phyloP scores from a whole-genome alignment of 2,888 invertebrate genomes.

The Druceiella hillmani region DNA sequence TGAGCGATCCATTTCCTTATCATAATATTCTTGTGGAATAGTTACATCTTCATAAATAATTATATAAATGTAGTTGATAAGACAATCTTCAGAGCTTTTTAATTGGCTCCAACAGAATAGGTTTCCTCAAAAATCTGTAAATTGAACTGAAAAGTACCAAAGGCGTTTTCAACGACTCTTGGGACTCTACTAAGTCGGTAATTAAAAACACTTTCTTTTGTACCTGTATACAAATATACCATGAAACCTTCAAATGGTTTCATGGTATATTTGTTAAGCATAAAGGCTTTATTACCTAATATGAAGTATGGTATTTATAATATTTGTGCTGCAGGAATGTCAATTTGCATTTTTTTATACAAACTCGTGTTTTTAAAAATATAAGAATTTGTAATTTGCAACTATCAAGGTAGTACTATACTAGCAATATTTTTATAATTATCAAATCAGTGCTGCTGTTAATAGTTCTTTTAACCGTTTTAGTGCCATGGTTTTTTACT shows the following conservation, averaged over 20 bases:
- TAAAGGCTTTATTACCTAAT: slow-evolving; percentile 23
- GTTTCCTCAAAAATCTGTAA: slow-evolving; percentile 13
- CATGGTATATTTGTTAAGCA: slow-evolving; percentile 22
- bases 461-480: slow-evolving; percentile 26
- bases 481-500: no score
- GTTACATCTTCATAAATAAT: slow-evolving; percentile 22
- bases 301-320: slow-evolving; percentile 27
- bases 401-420: slow-evolving; percentile 32
- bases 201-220: no score
- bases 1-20: slow-evolving; percentile 21
- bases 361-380: slow-evolving; percentile 17
- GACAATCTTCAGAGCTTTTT: slow-evolving; percentile 22
- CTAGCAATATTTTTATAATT: slow-evolving; percentile 31
- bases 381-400: slow-evolving; percentile 32
- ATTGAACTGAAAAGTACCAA: slow-evolving; percentile 20
- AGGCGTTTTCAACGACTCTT: slow-evolving; percentile 27
- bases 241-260: slow-evolving; percentile 25
- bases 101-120: slow-evolving; percentile 23
- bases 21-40: slow-evolving; percentile 22
- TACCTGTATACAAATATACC: no score
- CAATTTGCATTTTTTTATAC: slow-evolving; percentile 11
- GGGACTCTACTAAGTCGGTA: slow-evolving; percentile 25
- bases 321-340: slow-evolving; percentile 10
- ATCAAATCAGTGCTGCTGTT: slow-evolving; percentile 26
- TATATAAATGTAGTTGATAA: slow-evolving; percentile 23